Base-by-base conservation (phyloP, 2,888 invertebrate species). In the Pseudococcus longispinus region DNA sequence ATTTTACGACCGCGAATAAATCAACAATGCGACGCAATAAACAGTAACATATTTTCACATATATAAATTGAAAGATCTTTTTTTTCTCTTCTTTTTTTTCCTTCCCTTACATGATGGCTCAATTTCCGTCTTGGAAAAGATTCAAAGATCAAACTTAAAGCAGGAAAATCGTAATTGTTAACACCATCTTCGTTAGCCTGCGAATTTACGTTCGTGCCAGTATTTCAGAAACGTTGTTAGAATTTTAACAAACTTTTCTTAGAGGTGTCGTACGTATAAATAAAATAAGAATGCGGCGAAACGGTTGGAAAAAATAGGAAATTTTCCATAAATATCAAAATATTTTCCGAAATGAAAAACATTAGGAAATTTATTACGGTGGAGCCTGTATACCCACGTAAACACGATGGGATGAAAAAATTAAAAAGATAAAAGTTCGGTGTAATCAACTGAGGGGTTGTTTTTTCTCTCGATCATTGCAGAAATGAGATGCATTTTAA, bases 81-180 rank as follows among this genome's bases (percentile, higher is more conserved):
- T 80, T 80, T 42, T 20, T 42, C 20, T 80, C 8, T 20, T 42
- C 20, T 80, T 2, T 42, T 80, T 42, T 80, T 80, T 80, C 20
- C 20, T 20, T 32, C 32, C 74, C 32, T 74, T 74, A 29, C 77
- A 80, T 80, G 77, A 37, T 80, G 77, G 77, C 77, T 80, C 77
- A 80, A 80, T 80, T 80, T 80, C 77, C 77, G 77, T 80, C 77
- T 80, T 80, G 77, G 77, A 80, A 80, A 80, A 80, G 77, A 80
- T 80, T 80, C 77, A 80, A 80, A 80, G 77, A 80, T 42, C 77
- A 80, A 80, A 37, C 77, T 80, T 42, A 80, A 80, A 80, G 77
- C 37, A 42, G 77, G 77, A 80, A 80, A 80, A 80, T 80, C 77
- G 77, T 80, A 80, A 80, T 80, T 80, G 77, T 80, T 80, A 80